Evolutionary conservation across 2,797 vertebrate genomes (phyloP).

Genomic region (Pseudochirops cupreus): DNA sequence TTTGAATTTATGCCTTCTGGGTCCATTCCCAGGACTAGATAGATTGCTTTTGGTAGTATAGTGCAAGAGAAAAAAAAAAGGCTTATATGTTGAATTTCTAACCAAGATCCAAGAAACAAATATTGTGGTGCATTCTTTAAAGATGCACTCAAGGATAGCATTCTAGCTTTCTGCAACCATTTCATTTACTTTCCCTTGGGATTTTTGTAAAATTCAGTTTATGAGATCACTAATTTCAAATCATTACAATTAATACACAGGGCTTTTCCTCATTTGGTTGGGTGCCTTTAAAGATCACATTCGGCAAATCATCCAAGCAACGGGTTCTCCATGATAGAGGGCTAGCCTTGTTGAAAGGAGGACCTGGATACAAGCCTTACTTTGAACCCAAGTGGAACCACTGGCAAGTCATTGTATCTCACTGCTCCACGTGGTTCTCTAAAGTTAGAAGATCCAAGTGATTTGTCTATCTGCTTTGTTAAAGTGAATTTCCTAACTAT

Average conservation of each 20-base stretch:
- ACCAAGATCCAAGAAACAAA: constrained; percentile 26
- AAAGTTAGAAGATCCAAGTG: neutral
- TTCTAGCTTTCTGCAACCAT: neutral
- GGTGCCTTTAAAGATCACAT: neutral
- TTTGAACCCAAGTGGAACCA: neutral
- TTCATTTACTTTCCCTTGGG: neutral
- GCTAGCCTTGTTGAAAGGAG: neutral
- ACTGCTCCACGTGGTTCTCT: neutral
- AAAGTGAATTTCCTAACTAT: neutral
- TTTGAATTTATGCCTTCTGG: constrained; percentile 59
- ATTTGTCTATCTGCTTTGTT: neutral
- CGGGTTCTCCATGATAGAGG: neutral
- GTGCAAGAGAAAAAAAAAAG: constrained; percentile 13
- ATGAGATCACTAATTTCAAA: neutral
- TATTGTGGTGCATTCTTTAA: neutral
- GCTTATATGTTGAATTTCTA: constrained; percentile 22
- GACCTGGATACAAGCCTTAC: neutral
- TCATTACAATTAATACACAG: neutral
- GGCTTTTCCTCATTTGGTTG: neutral
- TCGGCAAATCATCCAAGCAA: neutral
- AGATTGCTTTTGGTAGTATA: constrained; percentile 19
- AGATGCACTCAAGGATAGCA: neutral
- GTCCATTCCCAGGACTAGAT: constrained; percentile 59
- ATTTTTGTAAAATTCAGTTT: neutral
- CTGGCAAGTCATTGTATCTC: neutral